Conservation (phyloP, 2,888 invertebrate species). For the Xanthia togata region DNA sequence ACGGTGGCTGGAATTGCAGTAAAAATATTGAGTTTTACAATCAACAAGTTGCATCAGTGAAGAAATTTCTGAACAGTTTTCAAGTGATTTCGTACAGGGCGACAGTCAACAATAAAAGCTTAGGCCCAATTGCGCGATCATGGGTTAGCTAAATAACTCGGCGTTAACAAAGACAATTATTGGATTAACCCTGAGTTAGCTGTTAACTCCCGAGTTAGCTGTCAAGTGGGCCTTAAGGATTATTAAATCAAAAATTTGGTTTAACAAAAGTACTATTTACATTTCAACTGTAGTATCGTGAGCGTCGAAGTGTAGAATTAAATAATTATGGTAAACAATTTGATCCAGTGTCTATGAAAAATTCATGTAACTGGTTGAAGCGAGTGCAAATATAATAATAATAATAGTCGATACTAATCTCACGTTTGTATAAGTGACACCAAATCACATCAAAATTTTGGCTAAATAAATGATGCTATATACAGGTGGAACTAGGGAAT, state of each 20-base stretch:
- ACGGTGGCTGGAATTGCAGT: not conserved
- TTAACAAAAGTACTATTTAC: constrained; percentile 39
- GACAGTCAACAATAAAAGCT: constrained; percentile 25
- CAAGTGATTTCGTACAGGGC: constrained; percentile 1
- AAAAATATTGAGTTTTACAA: constrained; percentile 17
- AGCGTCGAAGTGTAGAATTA: constrained; percentile 18
- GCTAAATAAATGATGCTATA: constrained; percentile 23
- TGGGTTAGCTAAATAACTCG: too few relatives aligned
- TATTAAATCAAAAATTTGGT: constrained; percentile 40
- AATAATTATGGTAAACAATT: constrained; percentile 19
- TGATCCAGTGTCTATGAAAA: constrained; percentile 2
- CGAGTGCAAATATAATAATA: constrained; percentile 16
- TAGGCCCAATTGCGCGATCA: not conserved
- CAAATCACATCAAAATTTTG: constrained; percentile 25
- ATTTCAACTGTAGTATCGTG: constrained; percentile 17
- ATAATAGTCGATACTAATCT: constrained; percentile 44
- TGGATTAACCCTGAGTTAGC: too few relatives aligned
- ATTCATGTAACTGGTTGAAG: constrained; percentile 1
- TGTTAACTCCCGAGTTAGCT: too few relatives aligned
- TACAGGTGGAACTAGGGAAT: constrained; percentile 28
- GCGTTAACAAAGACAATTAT: too few relatives aligned
- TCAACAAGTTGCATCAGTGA: constrained; percentile 9
- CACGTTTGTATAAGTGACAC: constrained; percentile 21
- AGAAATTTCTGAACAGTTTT: constrained; percentile 10
- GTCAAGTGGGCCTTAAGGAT: not conserved